A percentile compares a stretch with the other conserved stretches of the same genome.
These are phyloP conservation scores for Potamarius usumacintae DNA, from an alignment of 2,113 vertebrate genomes.

Conservation along the genomic window DNA sequence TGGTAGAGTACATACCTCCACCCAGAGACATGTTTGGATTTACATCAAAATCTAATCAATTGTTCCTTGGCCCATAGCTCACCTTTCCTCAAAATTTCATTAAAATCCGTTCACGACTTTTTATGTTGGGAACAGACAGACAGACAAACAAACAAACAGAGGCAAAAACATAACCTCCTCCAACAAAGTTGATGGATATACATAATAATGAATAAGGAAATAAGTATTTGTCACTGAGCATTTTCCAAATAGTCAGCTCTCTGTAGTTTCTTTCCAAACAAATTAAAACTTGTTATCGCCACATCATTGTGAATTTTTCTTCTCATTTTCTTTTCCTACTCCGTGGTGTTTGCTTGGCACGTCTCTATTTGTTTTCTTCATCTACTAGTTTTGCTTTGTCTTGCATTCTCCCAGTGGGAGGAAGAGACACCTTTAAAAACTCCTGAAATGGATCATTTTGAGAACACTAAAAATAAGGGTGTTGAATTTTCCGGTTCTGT, in stretches of 20 bases:
- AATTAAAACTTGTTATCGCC: conserved; percentile 10
- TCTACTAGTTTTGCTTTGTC: conserved; percentile 11
- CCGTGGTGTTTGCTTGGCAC: not conserved
- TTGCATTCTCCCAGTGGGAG: conserved; percentile 9
- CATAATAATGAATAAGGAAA: not conserved
- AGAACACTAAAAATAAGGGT: conserved; percentile 21
- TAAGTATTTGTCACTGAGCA: not conserved
- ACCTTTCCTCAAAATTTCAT: too few relatives aligned
- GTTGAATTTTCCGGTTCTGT: conserved; percentile 17
- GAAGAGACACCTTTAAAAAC: conserved; percentile 24
- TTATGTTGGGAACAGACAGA: too few relatives aligned
- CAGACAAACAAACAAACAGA: too few relatives aligned
- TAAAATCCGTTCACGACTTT: too few relatives aligned
- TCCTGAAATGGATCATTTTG: not conserved
- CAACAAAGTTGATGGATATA: too few relatives aligned
- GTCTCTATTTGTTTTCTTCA: conserved; percentile 18
- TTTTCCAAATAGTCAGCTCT: conserved; percentile 9
- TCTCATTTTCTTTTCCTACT: conserved; percentile 14
- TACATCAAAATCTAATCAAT: too few relatives aligned
- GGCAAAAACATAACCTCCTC: too few relatives aligned
- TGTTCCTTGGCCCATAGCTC: too few relatives aligned
- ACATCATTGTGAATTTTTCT: not conserved
- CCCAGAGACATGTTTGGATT: too few relatives aligned
- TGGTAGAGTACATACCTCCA: too few relatives aligned
- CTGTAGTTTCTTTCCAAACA: conserved; percentile 3